phyloP scores from a whole-genome alignment of 2,113 vertebrate genomes.

The Neofelis nebulosa region DNA sequence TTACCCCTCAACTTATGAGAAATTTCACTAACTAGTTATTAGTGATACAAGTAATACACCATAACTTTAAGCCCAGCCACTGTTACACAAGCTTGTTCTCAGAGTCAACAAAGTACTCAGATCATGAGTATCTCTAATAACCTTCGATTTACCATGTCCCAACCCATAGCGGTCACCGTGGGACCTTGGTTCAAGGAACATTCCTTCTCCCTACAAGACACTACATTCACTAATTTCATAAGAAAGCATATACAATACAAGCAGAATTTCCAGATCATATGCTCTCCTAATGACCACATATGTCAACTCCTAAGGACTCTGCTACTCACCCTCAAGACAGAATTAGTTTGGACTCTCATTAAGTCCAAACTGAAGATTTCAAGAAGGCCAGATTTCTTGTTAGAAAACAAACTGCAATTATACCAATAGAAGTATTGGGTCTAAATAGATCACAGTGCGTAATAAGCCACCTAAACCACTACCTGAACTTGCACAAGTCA shows the following conservation, averaged over 20 bases:
- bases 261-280: not conserved
- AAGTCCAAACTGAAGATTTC: not conserved
- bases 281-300: not conserved
- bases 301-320: not conserved
- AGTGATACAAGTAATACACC: not conserved
- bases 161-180: not conserved
- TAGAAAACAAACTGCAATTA: not conserved
- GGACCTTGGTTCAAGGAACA: not conserved
- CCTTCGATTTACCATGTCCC: not conserved
- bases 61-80: not conserved
- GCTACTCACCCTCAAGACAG: not conserved
- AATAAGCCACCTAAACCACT: not conserved
- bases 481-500: not conserved
- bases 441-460: not conserved
- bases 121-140: not conserved
- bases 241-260: not conserved
- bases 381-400: not conserved
- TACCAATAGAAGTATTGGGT: not conserved
- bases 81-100: not conserved
- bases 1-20: not conserved
- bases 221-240: not conserved
- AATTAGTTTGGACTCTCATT: not conserved
- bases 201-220: not conserved
- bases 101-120: not conserved
- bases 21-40: slow-evolving; percentile 9